Conservation (phyloP, 2,888 invertebrate species). For the Hecatera dysodea region DNA sequence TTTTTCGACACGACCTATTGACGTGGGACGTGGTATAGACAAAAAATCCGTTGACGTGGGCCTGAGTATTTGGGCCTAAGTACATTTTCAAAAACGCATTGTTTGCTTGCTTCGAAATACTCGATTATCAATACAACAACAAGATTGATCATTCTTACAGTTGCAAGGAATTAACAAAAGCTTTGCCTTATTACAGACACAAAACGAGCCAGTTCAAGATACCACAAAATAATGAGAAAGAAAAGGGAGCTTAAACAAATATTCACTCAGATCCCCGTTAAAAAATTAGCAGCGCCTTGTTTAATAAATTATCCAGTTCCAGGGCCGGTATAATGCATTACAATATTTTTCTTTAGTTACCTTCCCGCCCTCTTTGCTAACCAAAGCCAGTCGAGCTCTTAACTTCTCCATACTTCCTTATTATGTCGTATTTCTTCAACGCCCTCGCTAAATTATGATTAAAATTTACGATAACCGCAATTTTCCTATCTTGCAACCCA, state of each 20-base stretch:
- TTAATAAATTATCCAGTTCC: slow-evolving; percentile 60
- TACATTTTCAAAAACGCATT: neutral
- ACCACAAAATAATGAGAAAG: neutral
- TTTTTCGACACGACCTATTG: neutral
- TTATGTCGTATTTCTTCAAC: slow-evolving; percentile 77
- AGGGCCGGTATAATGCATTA: slow-evolving; percentile 58
- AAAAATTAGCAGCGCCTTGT: slow-evolving; percentile 51
- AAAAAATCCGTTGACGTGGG: neutral
- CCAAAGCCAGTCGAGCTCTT: slow-evolving; percentile 53
- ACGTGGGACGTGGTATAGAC: too few species aligned
- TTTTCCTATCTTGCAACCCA: slow-evolving; percentile 68
- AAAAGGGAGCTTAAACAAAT: slow-evolving; percentile 27
- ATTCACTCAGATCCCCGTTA: slow-evolving; percentile 32
- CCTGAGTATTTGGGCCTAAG: neutral
- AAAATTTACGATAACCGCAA: slow-evolving; percentile 78
- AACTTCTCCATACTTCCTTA: slow-evolving; percentile 55
- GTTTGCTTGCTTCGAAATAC: neutral
- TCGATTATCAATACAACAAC: neutral
- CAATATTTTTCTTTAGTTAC: slow-evolving; percentile 61
- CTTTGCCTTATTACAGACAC: neutral
- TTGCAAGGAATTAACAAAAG: neutral
- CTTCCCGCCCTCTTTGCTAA: slow-evolving; percentile 38
- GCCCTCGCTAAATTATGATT: slow-evolving; percentile 80
- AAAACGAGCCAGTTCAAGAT: neutral
- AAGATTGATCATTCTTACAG: neutral